These are phyloP conservation scores for Oligia latruncula DNA, from an alignment of 2,888 invertebrate species.

Conservation along the genomic window DNA sequence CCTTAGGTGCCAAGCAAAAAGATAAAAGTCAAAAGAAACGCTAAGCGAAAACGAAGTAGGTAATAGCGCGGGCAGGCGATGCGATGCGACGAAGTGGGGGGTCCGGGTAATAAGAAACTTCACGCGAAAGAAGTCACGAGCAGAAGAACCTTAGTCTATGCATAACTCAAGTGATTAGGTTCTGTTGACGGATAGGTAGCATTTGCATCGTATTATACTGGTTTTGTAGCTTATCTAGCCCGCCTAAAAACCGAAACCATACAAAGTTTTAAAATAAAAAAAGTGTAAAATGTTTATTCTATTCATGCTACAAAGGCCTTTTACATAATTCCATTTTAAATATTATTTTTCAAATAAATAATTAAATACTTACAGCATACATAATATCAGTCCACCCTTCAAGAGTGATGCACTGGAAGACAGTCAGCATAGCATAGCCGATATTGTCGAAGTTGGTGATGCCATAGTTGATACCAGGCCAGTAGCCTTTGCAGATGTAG, in stretches of 20 bases:
- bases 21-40: not conserved
- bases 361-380: slow-evolving; percentile 94
- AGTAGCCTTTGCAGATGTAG: slow-evolving; percentile 90
- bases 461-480: slow-evolving; percentile 96
- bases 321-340: not conserved
- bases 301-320: not conserved
- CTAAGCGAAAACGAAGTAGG: not conserved
- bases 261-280: not conserved
- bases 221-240: not conserved
- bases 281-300: not conserved
- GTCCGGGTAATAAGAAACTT: not conserved
- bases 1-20: not conserved
- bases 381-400: slow-evolving; percentile 99
- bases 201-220: not conserved
- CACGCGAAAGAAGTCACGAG: not conserved
- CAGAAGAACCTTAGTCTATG: not conserved
- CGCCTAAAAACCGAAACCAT: not conserved
- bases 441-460: slow-evolving; percentile 99
- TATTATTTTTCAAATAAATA: not conserved
- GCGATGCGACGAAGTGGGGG: not conserved
- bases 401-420: slow-evolving; percentile 99
- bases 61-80: not conserved
- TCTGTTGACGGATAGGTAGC: not conserved
- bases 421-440: slow-evolving; percentile 99
- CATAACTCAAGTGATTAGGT: not conserved